These are phyloP conservation scores for Bembecia ichneumoniformis DNA, from an alignment of 2,888 invertebrate genomes.

Conservation along the genomic window DNA sequence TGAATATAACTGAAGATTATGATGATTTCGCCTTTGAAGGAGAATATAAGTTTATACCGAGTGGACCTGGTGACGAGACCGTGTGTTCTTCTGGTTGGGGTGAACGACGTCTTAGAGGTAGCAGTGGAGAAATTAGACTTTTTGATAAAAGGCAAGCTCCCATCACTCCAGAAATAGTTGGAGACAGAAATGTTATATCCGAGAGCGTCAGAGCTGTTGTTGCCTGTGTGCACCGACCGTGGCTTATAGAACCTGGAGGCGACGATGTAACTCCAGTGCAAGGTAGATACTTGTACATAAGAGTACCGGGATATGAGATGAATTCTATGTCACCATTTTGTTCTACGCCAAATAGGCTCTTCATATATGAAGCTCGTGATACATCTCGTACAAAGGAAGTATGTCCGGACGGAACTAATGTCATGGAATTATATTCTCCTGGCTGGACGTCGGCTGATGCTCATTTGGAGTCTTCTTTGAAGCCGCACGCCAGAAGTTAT, in stretches of 20 bases:
- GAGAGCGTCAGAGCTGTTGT: conserved; percentile 69
- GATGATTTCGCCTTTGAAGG: conserved; percentile 85
- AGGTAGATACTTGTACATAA: conserved; percentile 80
- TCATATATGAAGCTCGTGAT: conserved; percentile 79
- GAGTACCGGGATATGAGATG: conserved; percentile 77
- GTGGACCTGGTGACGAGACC: conserved; percentile 68
- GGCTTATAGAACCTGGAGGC: conserved; percentile 84
- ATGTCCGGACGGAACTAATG: conserved; percentile 73
- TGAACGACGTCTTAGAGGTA: conserved; percentile 76
- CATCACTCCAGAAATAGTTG: conserved; percentile 54
- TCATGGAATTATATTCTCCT: conserved; percentile 79
- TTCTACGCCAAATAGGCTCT: conserved; percentile 78
- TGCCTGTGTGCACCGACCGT: conserved; percentile 80
- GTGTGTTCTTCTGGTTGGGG: conserved; percentile 78
- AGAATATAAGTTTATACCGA: conserved; percentile 77
- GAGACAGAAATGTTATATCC: conserved; percentile 63
- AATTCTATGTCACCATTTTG: conserved; percentile 67
- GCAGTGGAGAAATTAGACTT: conserved; percentile 81
- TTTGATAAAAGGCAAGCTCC: conserved; percentile 72
- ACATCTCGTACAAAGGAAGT: conserved; percentile 75
- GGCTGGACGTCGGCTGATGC: conserved; percentile 75
- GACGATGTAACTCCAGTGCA: conserved; percentile 73
- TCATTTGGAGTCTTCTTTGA: conserved; percentile 52
- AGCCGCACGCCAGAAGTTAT: conserved; percentile 78
- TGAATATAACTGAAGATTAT: conserved; percentile 87